A percentile compares a stretch with the other conserved stretches of the same genome.
phyloP scores from a whole-genome alignment of 2,888 invertebrate species.

The Latheticus oryzae region DNA sequence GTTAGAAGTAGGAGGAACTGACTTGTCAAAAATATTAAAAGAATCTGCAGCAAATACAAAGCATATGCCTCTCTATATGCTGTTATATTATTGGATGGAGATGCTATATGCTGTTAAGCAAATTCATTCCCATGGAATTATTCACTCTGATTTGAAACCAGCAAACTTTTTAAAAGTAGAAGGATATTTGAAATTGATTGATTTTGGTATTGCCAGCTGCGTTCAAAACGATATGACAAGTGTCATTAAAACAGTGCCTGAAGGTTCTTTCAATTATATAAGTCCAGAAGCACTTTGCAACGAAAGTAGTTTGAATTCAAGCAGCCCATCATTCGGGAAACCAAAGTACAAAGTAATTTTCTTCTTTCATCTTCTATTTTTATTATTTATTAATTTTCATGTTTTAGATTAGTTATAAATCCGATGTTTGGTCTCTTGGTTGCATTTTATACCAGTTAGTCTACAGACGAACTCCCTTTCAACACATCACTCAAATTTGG shows the following conservation, averaged over 20 bases:
- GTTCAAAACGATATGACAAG: conserved; percentile 90
- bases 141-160: conserved; percentile 97
- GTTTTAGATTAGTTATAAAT: conserved; percentile 84
- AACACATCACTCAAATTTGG: conserved; percentile 70
- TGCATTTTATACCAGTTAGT: conserved; percentile 95
- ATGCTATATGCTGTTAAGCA: conserved; percentile 92
- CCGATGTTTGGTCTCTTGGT: conserved; percentile 98
- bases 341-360: conserved; percentile 66
- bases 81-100: conserved; percentile 92
- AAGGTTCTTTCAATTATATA: conserved; percentile 95
- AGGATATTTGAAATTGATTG: conserved; percentile 91
- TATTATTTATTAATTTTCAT: conserved; percentile 14
- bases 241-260: conserved; percentile 83
- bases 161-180: conserved; percentile 93
- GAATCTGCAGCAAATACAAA: conserved; percentile 65
- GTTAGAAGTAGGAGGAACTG: conserved; percentile 93
- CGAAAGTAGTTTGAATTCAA: conserved; percentile 63
- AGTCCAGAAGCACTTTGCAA: conserved; percentile 91
- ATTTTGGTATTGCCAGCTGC: conserved; percentile 95
- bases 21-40: conserved; percentile 81
- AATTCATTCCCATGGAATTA: conserved; percentile 91
- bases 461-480: conserved; percentile 92
- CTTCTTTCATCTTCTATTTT: not conserved
- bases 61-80: conserved; percentile 77
- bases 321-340: conserved; percentile 63